Percentiles rank a stretch among this genome's conserved stretches.
Conservation (phyloP, 2,797 vertebrate species). For the Botia almorhae region DNA sequence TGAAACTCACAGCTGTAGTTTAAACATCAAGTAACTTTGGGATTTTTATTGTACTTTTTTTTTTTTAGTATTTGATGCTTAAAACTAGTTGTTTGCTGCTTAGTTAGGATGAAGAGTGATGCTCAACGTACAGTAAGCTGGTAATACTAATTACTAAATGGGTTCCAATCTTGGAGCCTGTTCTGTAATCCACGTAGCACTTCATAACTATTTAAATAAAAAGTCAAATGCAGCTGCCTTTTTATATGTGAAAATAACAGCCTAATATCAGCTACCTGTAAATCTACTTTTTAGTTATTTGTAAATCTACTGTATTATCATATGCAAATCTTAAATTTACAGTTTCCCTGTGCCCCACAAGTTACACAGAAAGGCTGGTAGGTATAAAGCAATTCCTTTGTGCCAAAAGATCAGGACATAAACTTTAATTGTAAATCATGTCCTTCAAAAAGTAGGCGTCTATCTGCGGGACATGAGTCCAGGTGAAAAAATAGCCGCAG, state of each 20-base stretch:
- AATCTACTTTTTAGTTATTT: not conserved
- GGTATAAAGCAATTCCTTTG: slow-evolving; percentile 75
- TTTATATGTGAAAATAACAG: not conserved
- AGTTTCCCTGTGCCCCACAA: slow-evolving; percentile 76
- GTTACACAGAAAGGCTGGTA: slow-evolving; percentile 96
- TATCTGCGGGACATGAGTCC: not conserved
- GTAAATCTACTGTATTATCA: not conserved
- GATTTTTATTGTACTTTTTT: not conserved
- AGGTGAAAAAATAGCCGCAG: slow-evolving; percentile 51
- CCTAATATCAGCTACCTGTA: not conserved
- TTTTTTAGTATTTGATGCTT: too few species aligned
- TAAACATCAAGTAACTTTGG: too few species aligned
- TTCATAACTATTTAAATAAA: too few species aligned
- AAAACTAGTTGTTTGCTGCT: too few species aligned
- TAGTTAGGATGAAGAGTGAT: too few species aligned
- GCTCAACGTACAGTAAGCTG: too few species aligned
- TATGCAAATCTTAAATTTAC: slow-evolving; percentile 3
- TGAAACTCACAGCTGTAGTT: not conserved
- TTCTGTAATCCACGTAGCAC: too few species aligned
- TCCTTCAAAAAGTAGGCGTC: not conserved
- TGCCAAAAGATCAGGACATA: not conserved
- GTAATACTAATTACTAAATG: too few species aligned
- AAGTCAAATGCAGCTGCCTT: too few species aligned
- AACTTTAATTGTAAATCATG: not conserved
- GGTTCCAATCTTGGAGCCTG: too few species aligned